Evolutionary conservation across 2,888 invertebrate genomes (phyloP).

Genomic region (Caenorhabditis virilis): DNA sequence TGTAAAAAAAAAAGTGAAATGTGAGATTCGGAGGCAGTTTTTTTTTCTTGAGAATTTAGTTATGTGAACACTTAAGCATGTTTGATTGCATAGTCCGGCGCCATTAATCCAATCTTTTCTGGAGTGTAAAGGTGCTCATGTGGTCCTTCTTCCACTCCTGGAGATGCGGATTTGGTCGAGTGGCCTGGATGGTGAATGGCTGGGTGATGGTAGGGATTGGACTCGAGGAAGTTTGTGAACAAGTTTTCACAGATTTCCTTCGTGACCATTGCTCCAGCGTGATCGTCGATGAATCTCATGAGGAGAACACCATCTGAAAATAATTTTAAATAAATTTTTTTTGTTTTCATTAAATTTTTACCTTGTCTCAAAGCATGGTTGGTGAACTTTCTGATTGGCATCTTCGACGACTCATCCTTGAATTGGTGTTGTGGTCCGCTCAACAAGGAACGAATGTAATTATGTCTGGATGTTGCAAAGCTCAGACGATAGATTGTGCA

Average conservation of each 20-base stretch:
- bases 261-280: slow-evolving; percentile 68
- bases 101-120: slow-evolving; percentile 47
- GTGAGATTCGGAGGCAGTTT: slow-evolving; percentile 39
- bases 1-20: not conserved
- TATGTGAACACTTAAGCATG: slow-evolving; percentile 25
- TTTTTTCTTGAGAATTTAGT: slow-evolving; percentile 27
- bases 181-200: slow-evolving; percentile 23
- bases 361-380: slow-evolving; percentile 58
- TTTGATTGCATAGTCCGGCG: slow-evolving; percentile 45
- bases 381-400: slow-evolving; percentile 43
- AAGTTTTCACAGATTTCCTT: slow-evolving; percentile 59
- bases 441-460: slow-evolving; percentile 32
- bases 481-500: slow-evolving; percentile 69
- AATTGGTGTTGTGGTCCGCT: slow-evolving; percentile 25
- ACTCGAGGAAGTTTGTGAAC: slow-evolving; percentile 56
- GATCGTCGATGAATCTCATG: slow-evolving; percentile 67
- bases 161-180: slow-evolving; percentile 60
- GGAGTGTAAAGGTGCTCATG: slow-evolving; percentile 49
- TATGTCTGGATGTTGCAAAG: slow-evolving; percentile 42
- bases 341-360: too few relatives aligned
- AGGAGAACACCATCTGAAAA: slow-evolving; percentile 64
- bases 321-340: too few relatives aligned
- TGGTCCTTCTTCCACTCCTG: slow-evolving; percentile 50
- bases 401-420: slow-evolving; percentile 18
- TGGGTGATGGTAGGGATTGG: slow-evolving; percentile 18